These are phyloP conservation scores for Machimus rusticus DNA, from an alignment of 2,888 invertebrate genomes.

Conservation along the genomic window DNA sequence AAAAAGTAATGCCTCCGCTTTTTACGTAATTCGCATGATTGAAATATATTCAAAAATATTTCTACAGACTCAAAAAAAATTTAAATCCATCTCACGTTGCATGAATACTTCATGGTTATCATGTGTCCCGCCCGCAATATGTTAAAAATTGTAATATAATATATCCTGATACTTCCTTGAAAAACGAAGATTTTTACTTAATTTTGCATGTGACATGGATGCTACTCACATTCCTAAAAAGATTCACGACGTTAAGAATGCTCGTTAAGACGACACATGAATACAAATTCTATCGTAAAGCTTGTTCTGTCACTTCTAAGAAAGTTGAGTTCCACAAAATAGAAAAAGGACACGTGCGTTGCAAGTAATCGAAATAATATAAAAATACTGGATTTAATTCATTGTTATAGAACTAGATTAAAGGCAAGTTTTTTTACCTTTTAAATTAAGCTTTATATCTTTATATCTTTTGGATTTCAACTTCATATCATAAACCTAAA, in stretches of 20 bases:
- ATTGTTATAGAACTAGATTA: not conserved
- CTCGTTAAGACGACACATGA: not conserved
- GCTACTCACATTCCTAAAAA: not conserved
- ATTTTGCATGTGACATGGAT: not conserved
- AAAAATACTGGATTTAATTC: not conserved
- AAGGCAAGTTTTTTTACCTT: no score
- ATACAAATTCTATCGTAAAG: not conserved
- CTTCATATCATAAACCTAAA: no score
- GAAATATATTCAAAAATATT: not conserved
- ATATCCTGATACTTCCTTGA: not conserved
- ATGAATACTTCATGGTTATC: not conserved
- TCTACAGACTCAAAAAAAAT: not conserved
- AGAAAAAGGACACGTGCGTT: not conserved
- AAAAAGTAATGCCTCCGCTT: not conserved
- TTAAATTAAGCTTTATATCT: no score
- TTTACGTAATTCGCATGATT: not conserved
- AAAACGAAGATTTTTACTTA: not conserved
- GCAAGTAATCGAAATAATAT: not conserved
- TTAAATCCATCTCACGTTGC: not conserved
- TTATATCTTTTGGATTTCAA: no score
- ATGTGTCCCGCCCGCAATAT: not conserved
- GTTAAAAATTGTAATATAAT: not conserved
- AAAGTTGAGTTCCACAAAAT: not conserved
- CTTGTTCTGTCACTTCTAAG: not conserved
- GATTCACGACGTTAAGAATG: not conserved